These are phyloP conservation scores for Vespertilio murinus DNA, from an alignment of 2,797 vertebrate genomes.

Conservation along the genomic window DNA sequence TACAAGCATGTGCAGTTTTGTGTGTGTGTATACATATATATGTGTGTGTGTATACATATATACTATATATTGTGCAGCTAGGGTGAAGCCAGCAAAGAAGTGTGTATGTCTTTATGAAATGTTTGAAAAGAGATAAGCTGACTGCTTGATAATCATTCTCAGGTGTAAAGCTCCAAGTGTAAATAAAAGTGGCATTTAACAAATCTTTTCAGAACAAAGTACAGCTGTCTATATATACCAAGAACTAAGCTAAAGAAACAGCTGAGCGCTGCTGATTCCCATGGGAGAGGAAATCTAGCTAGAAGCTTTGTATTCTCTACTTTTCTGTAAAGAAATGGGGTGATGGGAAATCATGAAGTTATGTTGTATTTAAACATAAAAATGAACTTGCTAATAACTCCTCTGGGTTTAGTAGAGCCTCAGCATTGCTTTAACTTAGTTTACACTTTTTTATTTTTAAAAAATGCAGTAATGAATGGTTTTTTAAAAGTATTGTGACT, in stretches of 20 bases:
- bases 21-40: slow-evolving; percentile 63
- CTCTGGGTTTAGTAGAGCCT: slow-evolving; percentile 67
- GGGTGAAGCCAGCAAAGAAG: slow-evolving; percentile 77
- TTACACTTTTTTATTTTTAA: slow-evolving; percentile 74
- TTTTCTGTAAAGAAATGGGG: slow-evolving; percentile 46
- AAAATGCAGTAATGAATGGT: slow-evolving; percentile 60
- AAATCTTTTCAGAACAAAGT: slow-evolving; percentile 84
- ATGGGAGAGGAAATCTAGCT: slow-evolving; percentile 48
- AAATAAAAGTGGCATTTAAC: slow-evolving; percentile 86
- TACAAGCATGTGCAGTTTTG: slow-evolving; percentile 69
- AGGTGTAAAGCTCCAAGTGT: slow-evolving; percentile 86
- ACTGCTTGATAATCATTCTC: slow-evolving; percentile 88
- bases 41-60: slow-evolving; percentile 57
- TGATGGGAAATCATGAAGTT: slow-evolving; percentile 61
- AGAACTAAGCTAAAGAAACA: slow-evolving; percentile 83
- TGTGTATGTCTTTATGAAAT: slow-evolving; percentile 82
- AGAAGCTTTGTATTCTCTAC: slow-evolving; percentile 28
- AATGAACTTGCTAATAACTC: slow-evolving; percentile 70
- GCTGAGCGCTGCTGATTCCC: slow-evolving; percentile 77
- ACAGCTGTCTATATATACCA: slow-evolving; percentile 81
- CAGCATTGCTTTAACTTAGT: slow-evolving; percentile 77
- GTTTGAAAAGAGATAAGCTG: slow-evolving; percentile 84
- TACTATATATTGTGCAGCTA: slow-evolving; percentile 71
- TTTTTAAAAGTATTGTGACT: slow-evolving; percentile 67
- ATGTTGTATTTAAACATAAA: slow-evolving; percentile 70